phyloP scores from a whole-genome alignment of 92 coral and sea anemone species.

The Porites rus region DNA sequence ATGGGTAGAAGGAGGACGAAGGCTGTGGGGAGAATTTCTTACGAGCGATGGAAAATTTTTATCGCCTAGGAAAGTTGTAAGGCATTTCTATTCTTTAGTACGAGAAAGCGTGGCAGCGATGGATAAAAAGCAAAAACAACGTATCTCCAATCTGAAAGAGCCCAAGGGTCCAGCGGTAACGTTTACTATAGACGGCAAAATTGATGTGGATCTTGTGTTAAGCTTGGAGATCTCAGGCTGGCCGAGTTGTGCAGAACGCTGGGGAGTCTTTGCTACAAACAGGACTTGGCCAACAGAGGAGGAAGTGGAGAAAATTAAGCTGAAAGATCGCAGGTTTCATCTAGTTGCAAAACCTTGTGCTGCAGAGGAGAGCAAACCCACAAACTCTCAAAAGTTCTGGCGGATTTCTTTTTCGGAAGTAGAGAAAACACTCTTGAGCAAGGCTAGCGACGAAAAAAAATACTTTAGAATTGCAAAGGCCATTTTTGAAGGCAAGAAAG shows the following conservation, averaged over 20 bases:
- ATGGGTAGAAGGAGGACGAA: not conserved
- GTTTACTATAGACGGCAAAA: constrained; percentile 28
- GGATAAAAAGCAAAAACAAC: not conserved
- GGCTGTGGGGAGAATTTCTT: constrained; percentile 41
- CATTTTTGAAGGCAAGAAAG: constrained; percentile 35
- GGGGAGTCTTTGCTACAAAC: constrained; percentile 40
- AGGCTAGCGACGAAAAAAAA: constrained; percentile 18
- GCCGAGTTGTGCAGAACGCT: constrained; percentile 45
- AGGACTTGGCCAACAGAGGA: constrained; percentile 39
- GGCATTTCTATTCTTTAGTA: constrained; percentile 36
- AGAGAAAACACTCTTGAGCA: constrained; percentile 49
- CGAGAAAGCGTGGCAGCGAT: not conserved
- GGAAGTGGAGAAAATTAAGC: constrained; percentile 39
- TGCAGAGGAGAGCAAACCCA: not conserved
- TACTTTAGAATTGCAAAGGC: constrained; percentile 52
- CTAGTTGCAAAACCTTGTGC: constrained; percentile 58
- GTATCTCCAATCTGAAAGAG: not conserved
- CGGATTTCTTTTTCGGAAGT: constrained; percentile 66
- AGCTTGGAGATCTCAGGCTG: constrained; percentile 54
- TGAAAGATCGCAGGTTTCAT: constrained; percentile 4
- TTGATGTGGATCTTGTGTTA: constrained; percentile 51
- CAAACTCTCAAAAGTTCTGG: constrained; percentile 30
- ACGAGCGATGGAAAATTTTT: constrained; percentile 55
- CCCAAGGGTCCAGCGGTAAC: constrained; percentile 66
- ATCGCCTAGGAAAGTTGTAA: constrained; percentile 54